Base-by-base conservation (phyloP, 2,113 vertebrate genomes). In the Actenoides lindsayi region DNA sequence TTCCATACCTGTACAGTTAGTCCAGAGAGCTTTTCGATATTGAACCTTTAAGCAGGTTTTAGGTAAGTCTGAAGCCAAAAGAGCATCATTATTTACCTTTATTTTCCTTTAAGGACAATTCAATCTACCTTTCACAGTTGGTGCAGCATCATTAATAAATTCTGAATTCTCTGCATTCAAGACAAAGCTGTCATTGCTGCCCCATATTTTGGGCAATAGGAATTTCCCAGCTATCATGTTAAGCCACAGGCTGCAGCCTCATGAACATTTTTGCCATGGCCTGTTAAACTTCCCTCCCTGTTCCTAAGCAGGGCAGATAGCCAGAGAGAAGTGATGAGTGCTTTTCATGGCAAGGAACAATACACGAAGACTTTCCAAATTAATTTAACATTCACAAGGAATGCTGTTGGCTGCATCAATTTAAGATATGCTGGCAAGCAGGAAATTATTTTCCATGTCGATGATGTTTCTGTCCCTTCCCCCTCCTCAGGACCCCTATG, bases 371-470 rank as follows among this genome's bases (percentile, higher is more conserved):
- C 97, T 94, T 96, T 96, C 95, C 97, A 98, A 97, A 98, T 97
- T 97, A 97, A 97, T 98, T 97, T 97, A 97, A 97, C 96, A 96
- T 97, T 98, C 56, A 5, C 80, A 92, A 97, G 90, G 92, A 97
- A 95, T 95, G 79, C 80, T 96, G 94, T 89, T 90, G 95, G 94
- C 94, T 94, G 80, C 95, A 97, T 97, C 95, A 97, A 86, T 97
- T 97, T 97, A 82, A 98, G 95, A 96, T 90, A 96, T 1, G 8
- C 86, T 98, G 91, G 85, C 96, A 97, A 97, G 97, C 35, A 95
- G 97, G 96, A 97, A 97, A 97, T 97, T 95, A 96, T 97, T 96
- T 97, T 96, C 95, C 90, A 95, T 96, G 96, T 96, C 75, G 96
- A 94, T 91, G 92, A 91, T 96, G 93, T 97, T 94, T 95, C 89